Evolutionary conservation across 1,140 invertebrate species (phyloP).

Genomic region (Lepidurus apus): DNA sequence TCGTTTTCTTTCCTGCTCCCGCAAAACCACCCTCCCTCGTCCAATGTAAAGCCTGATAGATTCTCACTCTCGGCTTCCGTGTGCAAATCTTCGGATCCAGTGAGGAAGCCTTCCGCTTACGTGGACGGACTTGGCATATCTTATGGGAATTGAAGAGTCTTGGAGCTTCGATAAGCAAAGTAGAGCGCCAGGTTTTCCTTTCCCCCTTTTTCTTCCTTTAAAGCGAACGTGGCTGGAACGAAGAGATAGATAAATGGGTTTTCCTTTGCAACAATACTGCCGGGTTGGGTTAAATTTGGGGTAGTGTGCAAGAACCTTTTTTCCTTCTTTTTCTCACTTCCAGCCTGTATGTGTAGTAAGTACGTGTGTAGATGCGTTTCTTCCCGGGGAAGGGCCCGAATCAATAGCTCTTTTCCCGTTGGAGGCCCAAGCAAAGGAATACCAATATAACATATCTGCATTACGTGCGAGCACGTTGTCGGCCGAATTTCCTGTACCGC

Average conservation of each 20-base stretch:
- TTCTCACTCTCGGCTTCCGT: slow-evolving; percentile 2
- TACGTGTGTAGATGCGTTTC: neutral
- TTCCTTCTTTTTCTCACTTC: neutral
- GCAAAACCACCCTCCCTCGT: neutral
- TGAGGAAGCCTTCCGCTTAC: neutral
- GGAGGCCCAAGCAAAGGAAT: neutral
- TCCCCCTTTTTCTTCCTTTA: neutral
- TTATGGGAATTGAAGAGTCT: slow-evolving; percentile 17
- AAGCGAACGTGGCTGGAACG: neutral
- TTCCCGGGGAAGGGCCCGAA: neutral
- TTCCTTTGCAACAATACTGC: neutral
- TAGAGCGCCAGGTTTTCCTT: neutral
- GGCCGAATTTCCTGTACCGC: neutral
- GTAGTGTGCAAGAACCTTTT: neutral
- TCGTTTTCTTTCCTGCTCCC: neutral
- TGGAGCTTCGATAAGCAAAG: neutral
- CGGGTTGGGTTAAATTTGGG: neutral
- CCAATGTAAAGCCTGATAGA: neutral
- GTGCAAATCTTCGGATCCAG: slow-evolving; percentile 15
- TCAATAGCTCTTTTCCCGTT: neutral
- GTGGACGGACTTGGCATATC: slow-evolving; percentile 5
- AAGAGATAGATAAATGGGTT: neutral
- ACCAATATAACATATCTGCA: neutral
- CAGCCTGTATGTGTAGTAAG: neutral
- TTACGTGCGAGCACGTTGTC: neutral